A percentile compares a stretch with the other conserved stretches of the same genome.
phyloP scores from a whole-genome alignment of 2,888 invertebrate genomes.

The Drosophila colorata region DNA sequence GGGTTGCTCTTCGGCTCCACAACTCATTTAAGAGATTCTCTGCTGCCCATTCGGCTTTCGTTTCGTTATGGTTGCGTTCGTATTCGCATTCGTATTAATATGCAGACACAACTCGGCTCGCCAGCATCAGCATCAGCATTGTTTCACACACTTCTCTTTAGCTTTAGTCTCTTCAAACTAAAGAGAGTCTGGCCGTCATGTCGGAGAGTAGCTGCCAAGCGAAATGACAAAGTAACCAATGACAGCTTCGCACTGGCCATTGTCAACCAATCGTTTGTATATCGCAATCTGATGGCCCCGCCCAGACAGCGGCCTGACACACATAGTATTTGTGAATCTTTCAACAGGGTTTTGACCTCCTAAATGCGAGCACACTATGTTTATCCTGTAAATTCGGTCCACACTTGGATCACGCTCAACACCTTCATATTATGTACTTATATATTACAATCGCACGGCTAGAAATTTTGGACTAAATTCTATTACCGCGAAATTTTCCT shows the following conservation, averaged over 20 bases:
- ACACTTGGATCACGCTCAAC: not conserved
- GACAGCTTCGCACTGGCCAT: slow-evolving; percentile 6
- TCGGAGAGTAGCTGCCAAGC: not conserved
- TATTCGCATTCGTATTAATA: not conserved
- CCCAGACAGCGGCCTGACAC: slow-evolving; percentile 11
- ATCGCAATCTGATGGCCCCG: slow-evolving; percentile 17
- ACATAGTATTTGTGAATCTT: not conserved
- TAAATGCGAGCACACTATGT: slow-evolving; percentile 1
- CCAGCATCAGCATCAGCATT: not conserved
- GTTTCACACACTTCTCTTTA: slow-evolving; percentile 27
- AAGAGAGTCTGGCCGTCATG: slow-evolving; percentile 38
- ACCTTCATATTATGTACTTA: not conserved
- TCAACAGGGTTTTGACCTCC: slow-evolving; percentile 6
- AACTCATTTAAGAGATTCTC: slow-evolving; percentile 35
- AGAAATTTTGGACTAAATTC: not conserved
- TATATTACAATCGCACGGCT: not conserved
- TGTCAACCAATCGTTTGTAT: slow-evolving; percentile 40
- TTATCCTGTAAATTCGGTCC: slow-evolving; percentile 3
- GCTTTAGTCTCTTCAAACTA: slow-evolving; percentile 12
- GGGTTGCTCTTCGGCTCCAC: slow-evolving; percentile 41
- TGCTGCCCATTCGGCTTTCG: slow-evolving; percentile 8
- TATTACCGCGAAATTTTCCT: not conserved
- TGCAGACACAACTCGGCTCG: not conserved
- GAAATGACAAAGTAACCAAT: slow-evolving; percentile 28
- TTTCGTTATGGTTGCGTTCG: not conserved